Base-by-base conservation (phyloP, 2,113 vertebrate genomes). In the Gambusia affinis region DNA sequence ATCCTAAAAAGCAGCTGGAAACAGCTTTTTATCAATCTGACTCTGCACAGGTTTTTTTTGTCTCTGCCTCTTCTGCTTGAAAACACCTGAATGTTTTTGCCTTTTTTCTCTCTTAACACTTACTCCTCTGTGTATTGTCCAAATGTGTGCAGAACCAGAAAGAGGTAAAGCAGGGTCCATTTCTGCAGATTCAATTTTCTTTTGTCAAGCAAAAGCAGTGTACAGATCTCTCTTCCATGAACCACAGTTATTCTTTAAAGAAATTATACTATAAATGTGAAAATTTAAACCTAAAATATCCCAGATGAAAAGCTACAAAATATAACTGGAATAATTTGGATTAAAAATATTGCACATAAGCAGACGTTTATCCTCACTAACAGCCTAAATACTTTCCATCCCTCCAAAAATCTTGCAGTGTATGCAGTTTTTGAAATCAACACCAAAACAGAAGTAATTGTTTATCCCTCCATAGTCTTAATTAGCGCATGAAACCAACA, bases 11-110 rank as follows among this genome's bases (percentile, higher is more conserved):
- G 27, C 61, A 71, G 69, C 19, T 42, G 61, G 63, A 72, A 35
- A 72, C 67, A 78, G 67, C 67, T 83, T 70, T 42, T 68, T 71
- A 72, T 27, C 60, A 85, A 31, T 73, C 31, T 44, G 63, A 82
- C 35, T 71, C 77, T 10, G 0, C 37, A 47, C 3, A 24, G 47
- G 60, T 42, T 69, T 51, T 0, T 22, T 35, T 39, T 39, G 42
- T 66, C 27, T 72, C 31, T 54, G 31, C 12, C 72, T 79, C 67
- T 54, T 68, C 35, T 62, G 42, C 64, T 27, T 3, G 28, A 22
- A 29, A 75, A 69, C 74, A 74, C 57, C 47, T 63, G 64, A 35
- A 62, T 76, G 60, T 28, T 54, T 82, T 60, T 37, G 7, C 60
- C 1, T 29, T 12, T 64, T 64, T 28, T 47, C 17, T 47, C 44